Conservation (phyloP, 64 coral and sea anemone species). For the Actinia equina region DNA sequence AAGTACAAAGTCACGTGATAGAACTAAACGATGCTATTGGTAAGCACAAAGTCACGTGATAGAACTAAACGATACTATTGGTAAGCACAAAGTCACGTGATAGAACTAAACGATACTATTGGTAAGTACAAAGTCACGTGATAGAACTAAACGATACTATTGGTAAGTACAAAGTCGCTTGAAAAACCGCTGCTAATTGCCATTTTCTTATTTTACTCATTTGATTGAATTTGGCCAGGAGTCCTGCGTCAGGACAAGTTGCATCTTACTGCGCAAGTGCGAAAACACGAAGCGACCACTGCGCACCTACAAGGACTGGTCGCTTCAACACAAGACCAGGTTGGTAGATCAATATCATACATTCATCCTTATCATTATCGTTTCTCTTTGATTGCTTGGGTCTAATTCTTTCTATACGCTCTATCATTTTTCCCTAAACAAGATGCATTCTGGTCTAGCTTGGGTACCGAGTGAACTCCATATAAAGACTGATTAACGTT, state of each 20-base stretch:
- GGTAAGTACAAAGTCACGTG: too few relatives aligned
- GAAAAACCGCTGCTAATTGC: neutral
- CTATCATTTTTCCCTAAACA: too few relatives aligned
- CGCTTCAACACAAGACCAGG: conserved; percentile 66
- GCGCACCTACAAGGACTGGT: conserved; percentile 64
- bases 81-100: neutral
- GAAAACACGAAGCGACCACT: conserved; percentile 69
- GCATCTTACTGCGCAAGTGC: conserved; percentile 61
- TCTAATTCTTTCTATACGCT: too few relatives aligned
- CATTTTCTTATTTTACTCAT: too few relatives aligned
- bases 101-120: neutral
- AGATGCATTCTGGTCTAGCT: conserved; percentile 14
- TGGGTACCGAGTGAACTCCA: neutral
- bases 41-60: too few relatives aligned
- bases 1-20: too few relatives aligned
- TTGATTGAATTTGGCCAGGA: conserved; percentile 37
- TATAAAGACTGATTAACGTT: neutral
- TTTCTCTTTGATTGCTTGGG: too few relatives aligned
- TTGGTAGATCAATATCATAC: neutral
- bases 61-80: too few relatives aligned
- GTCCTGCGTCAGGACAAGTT: conserved; percentile 86
- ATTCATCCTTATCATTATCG: neutral
- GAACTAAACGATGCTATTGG: neutral
- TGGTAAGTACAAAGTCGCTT: too few relatives aligned
- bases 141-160: too few relatives aligned